These are phyloP conservation scores for Tetrapedia diversipes DNA, from an alignment of 2,888 invertebrate genomes.

Conservation along the genomic window DNA sequence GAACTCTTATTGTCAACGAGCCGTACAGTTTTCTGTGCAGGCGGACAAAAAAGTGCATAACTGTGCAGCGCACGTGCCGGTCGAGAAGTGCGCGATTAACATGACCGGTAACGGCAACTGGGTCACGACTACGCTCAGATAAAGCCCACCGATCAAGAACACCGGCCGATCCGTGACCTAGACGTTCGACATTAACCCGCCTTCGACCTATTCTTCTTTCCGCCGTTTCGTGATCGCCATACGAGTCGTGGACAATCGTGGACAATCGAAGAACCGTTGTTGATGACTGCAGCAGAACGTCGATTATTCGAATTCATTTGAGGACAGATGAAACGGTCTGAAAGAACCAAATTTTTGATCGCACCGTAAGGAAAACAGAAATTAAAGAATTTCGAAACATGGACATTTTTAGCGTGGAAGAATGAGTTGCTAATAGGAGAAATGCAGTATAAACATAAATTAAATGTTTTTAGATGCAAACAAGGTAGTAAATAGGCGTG, in stretches of 20 bases:
- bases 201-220: slow-evolving; percentile 53
- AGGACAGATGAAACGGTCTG: too few relatives aligned
- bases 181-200: slow-evolving; percentile 64
- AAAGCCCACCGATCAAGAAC: slow-evolving; percentile 64
- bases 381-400: too few relatives aligned
- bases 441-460: too few relatives aligned
- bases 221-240: slow-evolving; percentile 22
- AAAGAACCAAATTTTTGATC: too few relatives aligned
- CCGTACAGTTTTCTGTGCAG: background rate
- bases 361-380: too few relatives aligned
- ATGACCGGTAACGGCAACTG: slow-evolving; percentile 70
- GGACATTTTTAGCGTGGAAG: too few relatives aligned
- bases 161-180: slow-evolving; percentile 67
- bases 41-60: slow-evolving; percentile 48
- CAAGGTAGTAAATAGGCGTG: too few relatives aligned
- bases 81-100: slow-evolving; percentile 59
- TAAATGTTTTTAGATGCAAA: too few relatives aligned
- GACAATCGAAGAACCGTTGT: background rate
- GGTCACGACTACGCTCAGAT: slow-evolving; percentile 67
- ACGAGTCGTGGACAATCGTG: background rate
- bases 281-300: too few relatives aligned
- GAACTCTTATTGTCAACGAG: slow-evolving; percentile 37
- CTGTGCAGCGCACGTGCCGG: slow-evolving; percentile 38
- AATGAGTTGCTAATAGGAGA: too few relatives aligned
- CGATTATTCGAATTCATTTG: too few relatives aligned